Evolutionary conservation across 2,888 invertebrate species (phyloP).

Genomic region (Nezara viridula): DNA sequence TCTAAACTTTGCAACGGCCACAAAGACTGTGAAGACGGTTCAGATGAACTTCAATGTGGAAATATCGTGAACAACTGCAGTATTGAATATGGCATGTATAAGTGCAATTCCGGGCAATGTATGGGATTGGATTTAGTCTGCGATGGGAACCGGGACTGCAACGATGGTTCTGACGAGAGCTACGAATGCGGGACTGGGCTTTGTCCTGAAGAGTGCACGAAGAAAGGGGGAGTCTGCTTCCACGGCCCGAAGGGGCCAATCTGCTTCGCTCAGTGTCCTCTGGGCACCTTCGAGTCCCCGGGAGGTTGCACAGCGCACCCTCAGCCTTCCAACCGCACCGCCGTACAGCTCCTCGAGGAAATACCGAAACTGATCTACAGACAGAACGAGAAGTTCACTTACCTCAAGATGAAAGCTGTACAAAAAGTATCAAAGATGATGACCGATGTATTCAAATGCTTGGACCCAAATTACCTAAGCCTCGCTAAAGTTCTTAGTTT

Average conservation of each 20-base stretch:
- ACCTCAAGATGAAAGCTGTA: neutral
- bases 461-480: neutral
- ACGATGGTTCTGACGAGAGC: slow-evolving; percentile 44
- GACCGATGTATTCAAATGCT: neutral
- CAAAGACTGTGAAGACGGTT: neutral
- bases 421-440: neutral
- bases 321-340: neutral
- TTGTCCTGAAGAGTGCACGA: neutral
- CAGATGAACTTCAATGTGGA: neutral
- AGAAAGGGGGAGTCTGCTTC: slow-evolving; percentile 35
- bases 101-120: neutral
- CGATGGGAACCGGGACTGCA: neutral
- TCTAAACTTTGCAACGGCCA: neutral
- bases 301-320: neutral
- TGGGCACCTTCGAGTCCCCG: slow-evolving; percentile 4
- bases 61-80: neutral
- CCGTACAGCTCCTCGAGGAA: neutral
- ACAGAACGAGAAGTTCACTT: neutral
- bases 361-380: neutral
- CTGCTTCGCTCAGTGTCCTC: neutral
- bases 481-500: neutral
- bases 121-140: neutral
- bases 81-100: neutral
- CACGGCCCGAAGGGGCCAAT: neutral
- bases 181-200: neutral